Evolutionary conservation across 2,797 vertebrate genomes (phyloP).

Genomic region (Falco cherrug): DNA sequence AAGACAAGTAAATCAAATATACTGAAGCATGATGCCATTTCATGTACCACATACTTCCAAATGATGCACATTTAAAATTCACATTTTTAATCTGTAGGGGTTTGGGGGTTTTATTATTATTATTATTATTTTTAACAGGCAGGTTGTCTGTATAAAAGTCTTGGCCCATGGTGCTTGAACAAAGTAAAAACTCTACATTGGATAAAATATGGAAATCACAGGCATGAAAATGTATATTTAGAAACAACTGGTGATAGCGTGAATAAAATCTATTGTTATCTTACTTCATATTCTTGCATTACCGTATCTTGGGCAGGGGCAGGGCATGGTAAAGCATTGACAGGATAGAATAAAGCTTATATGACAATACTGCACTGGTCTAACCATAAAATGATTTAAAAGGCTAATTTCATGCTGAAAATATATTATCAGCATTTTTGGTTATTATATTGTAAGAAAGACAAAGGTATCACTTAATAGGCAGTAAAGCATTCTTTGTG

Average conservation of each 20-base stretch:
- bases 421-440: not conserved
- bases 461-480: not conserved
- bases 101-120: not conserved
- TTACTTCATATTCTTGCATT: not conserved
- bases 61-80: not conserved
- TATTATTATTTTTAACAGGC: not conserved
- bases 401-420: not conserved
- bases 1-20: not conserved
- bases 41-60: not conserved
- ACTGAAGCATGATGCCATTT: not conserved
- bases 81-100: not conserved
- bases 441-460: not conserved
- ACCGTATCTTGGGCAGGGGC: not conserved
- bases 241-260: not conserved
- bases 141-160: not conserved
- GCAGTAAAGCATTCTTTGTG: not conserved
- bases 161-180: not conserved
- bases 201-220: constrained; percentile 39
- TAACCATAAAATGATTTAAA: not conserved
- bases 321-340: not conserved
- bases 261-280: not conserved
- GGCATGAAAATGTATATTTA: constrained; percentile 3
- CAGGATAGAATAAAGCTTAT: not conserved
- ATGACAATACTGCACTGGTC: not conserved
- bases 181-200: not conserved